phyloP scores from a whole-genome alignment of 2,888 invertebrate genomes.

The Chirona hameri region DNA sequence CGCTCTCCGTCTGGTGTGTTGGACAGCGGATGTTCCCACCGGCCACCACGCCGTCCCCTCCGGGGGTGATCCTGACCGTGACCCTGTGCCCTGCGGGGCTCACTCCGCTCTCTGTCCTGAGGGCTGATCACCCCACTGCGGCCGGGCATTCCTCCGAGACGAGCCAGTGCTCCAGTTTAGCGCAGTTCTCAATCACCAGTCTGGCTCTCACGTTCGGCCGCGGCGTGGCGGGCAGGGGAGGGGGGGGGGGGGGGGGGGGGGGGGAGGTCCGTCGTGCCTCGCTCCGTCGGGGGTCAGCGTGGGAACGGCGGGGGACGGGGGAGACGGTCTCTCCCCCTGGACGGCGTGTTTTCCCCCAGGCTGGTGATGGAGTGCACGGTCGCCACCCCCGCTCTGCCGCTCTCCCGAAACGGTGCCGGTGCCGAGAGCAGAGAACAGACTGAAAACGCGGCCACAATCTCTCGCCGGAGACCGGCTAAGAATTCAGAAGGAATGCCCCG shows the following conservation, averaged over 20 bases:
- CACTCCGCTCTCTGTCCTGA: slow-evolving; percentile 13
- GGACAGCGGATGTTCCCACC: too few relatives aligned
- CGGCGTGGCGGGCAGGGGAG: too few relatives aligned
- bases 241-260: neutral
- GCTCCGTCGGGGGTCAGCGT: neutral
- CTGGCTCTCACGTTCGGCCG: neutral
- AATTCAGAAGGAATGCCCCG: neutral
- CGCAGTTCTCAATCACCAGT: neutral
- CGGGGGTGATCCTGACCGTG: too few relatives aligned
- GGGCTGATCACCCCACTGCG: slow-evolving; percentile 34
- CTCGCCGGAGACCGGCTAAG: neutral
- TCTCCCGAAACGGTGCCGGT: neutral
- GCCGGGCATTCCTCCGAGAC: slow-evolving; percentile 33
- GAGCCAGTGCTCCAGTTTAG: slow-evolving; percentile 2
- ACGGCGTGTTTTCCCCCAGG: neutral
- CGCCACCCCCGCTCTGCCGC: neutral
- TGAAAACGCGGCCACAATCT: neutral
- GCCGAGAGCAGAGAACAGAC: neutral
- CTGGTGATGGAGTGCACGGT: neutral
- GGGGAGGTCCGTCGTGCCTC: neutral
- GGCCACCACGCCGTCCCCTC: too few relatives aligned
- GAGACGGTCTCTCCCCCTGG: neutral
- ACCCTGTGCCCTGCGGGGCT: too few relatives aligned
- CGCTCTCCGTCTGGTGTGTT: too few relatives aligned
- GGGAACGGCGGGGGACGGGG: neutral